Percentiles rank a stretch among this genome's conserved stretches.
These are phyloP conservation scores for Orbicella faveolata DNA, from an alignment of 64 coral and sea anemone species.

Conservation along the genomic window DNA sequence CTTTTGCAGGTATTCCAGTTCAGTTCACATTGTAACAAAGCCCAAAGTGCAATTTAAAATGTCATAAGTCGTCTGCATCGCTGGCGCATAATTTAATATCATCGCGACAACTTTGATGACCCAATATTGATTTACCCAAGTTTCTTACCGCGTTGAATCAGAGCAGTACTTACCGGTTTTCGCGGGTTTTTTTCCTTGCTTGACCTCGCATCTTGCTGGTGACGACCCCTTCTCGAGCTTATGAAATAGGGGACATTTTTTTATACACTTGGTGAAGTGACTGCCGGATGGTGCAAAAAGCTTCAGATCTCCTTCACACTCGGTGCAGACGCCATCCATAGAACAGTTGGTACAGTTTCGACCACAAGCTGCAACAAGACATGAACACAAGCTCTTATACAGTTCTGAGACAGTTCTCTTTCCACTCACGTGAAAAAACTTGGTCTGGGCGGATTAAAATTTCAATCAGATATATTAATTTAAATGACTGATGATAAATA, in stretches of 20 bases:
- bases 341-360: constrained; percentile 2
- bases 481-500: too few relatives aligned
- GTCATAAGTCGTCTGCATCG: too few relatives aligned
- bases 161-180: neutral
- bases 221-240: neutral
- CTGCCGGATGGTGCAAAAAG: neutral
- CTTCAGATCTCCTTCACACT: neutral
- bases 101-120: too few relatives aligned
- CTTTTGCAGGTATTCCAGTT: too few relatives aligned
- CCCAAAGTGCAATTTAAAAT: too few relatives aligned
- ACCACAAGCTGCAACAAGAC: neutral
- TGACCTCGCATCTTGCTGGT: neutral
- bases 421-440: too few relatives aligned
- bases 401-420: neutral
- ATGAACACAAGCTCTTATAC: neutral
- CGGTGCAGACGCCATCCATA: neutral
- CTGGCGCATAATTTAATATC: too few relatives aligned
- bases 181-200: neutral
- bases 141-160: neutral
- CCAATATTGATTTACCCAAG: too few relatives aligned
- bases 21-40: too few relatives aligned
- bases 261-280: neutral
- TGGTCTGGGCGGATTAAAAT: too few relatives aligned
- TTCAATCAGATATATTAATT: too few relatives aligned
- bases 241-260: neutral